Percentiles rank a stretch among this genome's conserved stretches.
Conservation (phyloP, 2,888 invertebrate species). For the Epirrhoe tristata region DNA sequence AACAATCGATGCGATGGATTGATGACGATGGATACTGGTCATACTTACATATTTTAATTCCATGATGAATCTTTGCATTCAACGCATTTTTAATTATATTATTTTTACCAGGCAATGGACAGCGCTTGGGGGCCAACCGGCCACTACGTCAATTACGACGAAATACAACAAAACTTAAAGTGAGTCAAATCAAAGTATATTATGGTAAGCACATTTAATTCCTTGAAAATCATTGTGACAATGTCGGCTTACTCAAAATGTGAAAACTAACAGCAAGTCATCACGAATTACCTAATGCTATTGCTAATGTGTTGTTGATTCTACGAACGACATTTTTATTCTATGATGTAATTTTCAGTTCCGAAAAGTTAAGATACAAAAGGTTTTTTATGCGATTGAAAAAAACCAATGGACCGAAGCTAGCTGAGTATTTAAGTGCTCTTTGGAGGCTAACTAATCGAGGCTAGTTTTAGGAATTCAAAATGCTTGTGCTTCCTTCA, state of each 20-base stretch:
- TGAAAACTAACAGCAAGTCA: not conserved
- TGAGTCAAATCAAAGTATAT: slow-evolving; percentile 73
- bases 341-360: slow-evolving; percentile 1
- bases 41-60: too few relatives aligned
- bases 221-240: not conserved
- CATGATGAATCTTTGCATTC: too few relatives aligned
- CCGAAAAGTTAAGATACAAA: not conserved
- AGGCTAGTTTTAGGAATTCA: too few relatives aligned
- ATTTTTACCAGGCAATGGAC: slow-evolving; percentile 69
- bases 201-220: slow-evolving; percentile 12
- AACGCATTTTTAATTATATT: not conserved
- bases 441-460: too few relatives aligned
- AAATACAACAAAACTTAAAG: slow-evolving; percentile 94
- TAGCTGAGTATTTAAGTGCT: too few relatives aligned
- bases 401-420: not conserved
- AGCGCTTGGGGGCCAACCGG: slow-evolving; percentile 82
- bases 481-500: too few relatives aligned
- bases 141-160: slow-evolving; percentile 94
- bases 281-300: not conserved
- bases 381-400: not conserved
- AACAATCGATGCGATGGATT: too few relatives aligned
- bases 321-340: slow-evolving; percentile 5
- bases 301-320: slow-evolving; percentile 17
- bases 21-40: too few relatives aligned
- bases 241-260: not conserved